phyloP scores from a whole-genome alignment of 1,140 invertebrate genomes.

The Tetragonula clypearis region DNA sequence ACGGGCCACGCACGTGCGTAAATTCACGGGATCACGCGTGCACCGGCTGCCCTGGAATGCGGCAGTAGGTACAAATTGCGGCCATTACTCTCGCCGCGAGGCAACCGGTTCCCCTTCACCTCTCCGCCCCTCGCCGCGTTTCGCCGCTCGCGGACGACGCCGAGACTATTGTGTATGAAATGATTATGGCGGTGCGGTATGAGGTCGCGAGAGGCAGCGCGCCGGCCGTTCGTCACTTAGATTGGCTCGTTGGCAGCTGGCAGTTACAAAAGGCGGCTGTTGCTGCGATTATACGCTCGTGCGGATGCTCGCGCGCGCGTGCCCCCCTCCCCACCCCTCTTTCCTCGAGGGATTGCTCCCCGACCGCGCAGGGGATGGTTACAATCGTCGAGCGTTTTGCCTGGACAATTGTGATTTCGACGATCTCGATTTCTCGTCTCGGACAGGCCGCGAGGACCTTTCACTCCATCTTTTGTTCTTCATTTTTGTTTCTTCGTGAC shows the following conservation, averaged over 20 bases:
- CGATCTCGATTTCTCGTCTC: too few species aligned
- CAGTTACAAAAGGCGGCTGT: constrained; percentile 73
- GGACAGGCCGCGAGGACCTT: too few species aligned
- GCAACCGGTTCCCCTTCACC: background rate
- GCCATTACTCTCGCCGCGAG: constrained; percentile 75
- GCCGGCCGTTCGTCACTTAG: constrained; percentile 77
- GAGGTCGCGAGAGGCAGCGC: constrained; percentile 73
- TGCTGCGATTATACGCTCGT: constrained; percentile 46
- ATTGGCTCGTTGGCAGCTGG: constrained; percentile 77
- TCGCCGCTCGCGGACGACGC: constrained; percentile 61
- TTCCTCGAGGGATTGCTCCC: too few species aligned
- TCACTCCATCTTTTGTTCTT: too few species aligned
- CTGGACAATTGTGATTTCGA: too few species aligned
- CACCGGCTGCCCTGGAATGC: constrained; percentile 68
- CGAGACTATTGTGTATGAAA: constrained; percentile 77
- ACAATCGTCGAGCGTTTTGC: background rate
- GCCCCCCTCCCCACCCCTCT: too few species aligned
- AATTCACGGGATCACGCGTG: constrained; percentile 72
- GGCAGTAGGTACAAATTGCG: constrained; percentile 75
- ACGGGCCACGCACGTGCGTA: constrained; percentile 59
- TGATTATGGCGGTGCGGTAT: constrained; percentile 76
- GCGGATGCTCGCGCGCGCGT: too few species aligned
- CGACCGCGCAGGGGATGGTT: background rate
- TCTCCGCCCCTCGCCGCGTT: background rate
- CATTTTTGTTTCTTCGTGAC: too few species aligned